Evolutionary conservation across 2,797 vertebrate species (phyloP).

Genomic region (Setipinna tenuifilis): DNA sequence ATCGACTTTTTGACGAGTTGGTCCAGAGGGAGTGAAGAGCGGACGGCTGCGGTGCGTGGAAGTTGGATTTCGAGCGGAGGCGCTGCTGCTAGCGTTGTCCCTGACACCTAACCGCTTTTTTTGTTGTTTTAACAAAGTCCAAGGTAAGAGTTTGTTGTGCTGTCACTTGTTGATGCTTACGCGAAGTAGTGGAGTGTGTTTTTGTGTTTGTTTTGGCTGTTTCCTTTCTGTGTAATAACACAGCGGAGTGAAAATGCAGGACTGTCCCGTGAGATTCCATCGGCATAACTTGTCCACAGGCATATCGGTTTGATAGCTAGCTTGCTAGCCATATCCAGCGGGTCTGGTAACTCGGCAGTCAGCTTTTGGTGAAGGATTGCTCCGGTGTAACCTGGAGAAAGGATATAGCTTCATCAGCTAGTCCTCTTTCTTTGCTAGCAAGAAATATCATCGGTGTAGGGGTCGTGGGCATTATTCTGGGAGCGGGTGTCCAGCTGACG

Average conservation of each 20-base stretch:
- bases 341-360: not conserved
- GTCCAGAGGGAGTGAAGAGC: not conserved
- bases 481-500: not conserved
- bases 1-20: conserved; percentile 1
- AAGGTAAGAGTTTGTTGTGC: not conserved
- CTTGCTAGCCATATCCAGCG: not conserved
- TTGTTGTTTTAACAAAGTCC: not conserved
- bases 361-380: not conserved
- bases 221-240: not conserved
- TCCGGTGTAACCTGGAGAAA: not conserved
- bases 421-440: not conserved
- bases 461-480: not conserved
- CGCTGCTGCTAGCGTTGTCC: not conserved
- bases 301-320: not conserved
- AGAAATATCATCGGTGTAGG: not conserved
- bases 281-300: not conserved
- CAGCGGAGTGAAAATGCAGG: not conserved
- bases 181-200: not conserved
- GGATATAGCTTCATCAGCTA: not conserved
- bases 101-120: not conserved
- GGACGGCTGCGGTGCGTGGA: conserved; percentile 1
- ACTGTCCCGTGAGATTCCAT: not conserved
- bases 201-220: not conserved
- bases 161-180: not conserved
- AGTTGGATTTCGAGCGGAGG: conserved; percentile 7